Evolutionary conservation across 2,113 vertebrate species (phyloP).

Genomic region (Dipodomys stephensi): DNA sequence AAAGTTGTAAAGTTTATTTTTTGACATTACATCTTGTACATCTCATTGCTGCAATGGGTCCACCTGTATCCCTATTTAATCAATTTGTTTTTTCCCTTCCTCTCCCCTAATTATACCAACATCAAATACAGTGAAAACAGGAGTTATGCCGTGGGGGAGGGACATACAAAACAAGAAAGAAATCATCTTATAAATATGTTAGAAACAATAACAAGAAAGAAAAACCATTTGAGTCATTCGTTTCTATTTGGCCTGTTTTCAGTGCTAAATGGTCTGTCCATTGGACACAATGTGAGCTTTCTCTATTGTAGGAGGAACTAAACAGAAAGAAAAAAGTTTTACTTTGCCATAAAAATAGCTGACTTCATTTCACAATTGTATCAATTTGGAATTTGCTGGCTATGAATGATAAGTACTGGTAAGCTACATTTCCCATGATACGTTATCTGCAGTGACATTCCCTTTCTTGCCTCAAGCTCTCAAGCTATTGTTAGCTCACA

Average conservation of each 20-base stretch:
- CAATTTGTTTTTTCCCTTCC: too few relatives aligned
- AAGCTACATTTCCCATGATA: neutral
- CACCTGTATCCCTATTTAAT: too few relatives aligned
- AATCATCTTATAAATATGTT: too few relatives aligned
- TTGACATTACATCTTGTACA: too few relatives aligned
- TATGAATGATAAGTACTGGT: neutral
- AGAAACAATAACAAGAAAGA: too few relatives aligned
- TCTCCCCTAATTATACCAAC: too few relatives aligned
- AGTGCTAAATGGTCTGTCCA: neutral
- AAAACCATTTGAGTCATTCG: too few relatives aligned
- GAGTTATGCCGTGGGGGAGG: too few relatives aligned
- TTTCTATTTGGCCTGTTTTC: neutral
- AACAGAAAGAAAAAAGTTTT: neutral
- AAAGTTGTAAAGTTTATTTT: too few relatives aligned
- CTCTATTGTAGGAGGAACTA: neutral
- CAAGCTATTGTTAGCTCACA: neutral
- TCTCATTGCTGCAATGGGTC: too few relatives aligned
- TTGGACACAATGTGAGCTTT: neutral
- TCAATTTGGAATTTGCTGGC: neutral
- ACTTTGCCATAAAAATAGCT: conserved; percentile 3
- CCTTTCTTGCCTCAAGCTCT: neutral
- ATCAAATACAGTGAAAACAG: too few relatives aligned
- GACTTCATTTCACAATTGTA: neutral
- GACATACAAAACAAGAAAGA: too few relatives aligned
- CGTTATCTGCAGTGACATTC: neutral